Evolutionary conservation across 2,888 invertebrate genomes (phyloP), one percentile per base, ranked within the genome.

Genomic region (Periphyllus acericola): DNA sequence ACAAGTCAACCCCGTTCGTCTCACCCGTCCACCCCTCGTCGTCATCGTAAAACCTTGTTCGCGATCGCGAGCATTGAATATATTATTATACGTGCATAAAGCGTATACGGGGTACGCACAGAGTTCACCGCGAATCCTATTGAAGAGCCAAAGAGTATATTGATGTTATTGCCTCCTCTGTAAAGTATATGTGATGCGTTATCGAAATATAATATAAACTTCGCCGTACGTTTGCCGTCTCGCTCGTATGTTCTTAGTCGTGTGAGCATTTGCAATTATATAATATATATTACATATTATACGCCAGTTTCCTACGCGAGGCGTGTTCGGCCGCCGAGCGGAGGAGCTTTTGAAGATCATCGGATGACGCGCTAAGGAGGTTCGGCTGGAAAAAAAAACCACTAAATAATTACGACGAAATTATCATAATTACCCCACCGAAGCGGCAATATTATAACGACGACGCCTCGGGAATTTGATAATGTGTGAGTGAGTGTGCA

Each of bases 391-490:
- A 34, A 36, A 72, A 72, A 72, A 34, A 25, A 25, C 1, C 80
- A 66, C 80, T 40, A 80, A 72, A 83, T 32, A 83, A 34, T 72
- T 46, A 83, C 52, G 8, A 72, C n/a, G 34, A 72, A 72, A 83
- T 82, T 82, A 82, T 46, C 68, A 46, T 68, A 68, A 81, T 52
- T 72, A 72, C 72, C 71, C 32, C 34, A 3, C 17, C 60, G 60
- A 60, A 29, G 14, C 71, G 32, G 32, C 29, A 17, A 14, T 29
- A 71, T 71, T 71, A 71, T 71, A 14, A 29, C 40, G 71, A 60
- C n/a, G 40, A 75, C 71, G 78, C 68, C 68, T 78, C 66, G 71
- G 34, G 78, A 85, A 85, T 85, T 78, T 60, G 66, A 84, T 76
- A 84, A 83, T 32, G 19, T 60, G 25, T 79, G 25, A 60, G 5